Evolutionary conservation across 2,113 vertebrate species (phyloP).

Genomic region (Apeltes quadracus): DNA sequence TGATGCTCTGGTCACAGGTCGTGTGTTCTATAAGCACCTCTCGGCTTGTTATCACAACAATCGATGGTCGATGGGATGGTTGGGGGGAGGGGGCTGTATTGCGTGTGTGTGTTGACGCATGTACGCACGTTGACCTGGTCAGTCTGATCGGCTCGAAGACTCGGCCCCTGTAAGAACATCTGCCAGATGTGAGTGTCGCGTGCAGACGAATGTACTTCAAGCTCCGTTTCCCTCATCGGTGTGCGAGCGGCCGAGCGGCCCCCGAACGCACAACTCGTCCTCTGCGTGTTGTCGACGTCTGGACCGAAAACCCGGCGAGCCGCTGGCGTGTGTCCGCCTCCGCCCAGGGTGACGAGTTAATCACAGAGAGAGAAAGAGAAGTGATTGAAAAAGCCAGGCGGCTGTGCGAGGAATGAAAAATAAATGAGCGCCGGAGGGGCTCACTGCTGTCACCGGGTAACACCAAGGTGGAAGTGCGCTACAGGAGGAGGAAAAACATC

Average conservation of each 20-base stretch:
- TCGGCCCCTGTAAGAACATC: too few species aligned
- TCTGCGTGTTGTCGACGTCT: too few species aligned
- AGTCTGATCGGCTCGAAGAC: too few species aligned
- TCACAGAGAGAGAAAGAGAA: neutral
- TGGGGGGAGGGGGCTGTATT: neutral
- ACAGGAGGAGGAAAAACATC: neutral
- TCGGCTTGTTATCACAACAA: slow-evolving; percentile 52
- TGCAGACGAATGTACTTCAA: too few species aligned
- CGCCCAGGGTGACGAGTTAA: slow-evolving; percentile 19
- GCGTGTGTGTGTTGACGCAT: neutral
- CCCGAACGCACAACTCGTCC: too few species aligned
- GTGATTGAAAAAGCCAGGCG: slow-evolving; percentile 16
- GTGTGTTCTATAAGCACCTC: slow-evolving; percentile 55
- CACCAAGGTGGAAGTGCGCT: neutral
- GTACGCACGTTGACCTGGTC: neutral
- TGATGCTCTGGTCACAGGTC: slow-evolving; percentile 48
- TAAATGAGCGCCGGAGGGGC: neutral
- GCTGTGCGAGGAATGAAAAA: neutral
- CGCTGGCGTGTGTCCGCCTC: neutral
- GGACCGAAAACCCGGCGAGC: too few species aligned
- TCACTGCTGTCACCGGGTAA: neutral
- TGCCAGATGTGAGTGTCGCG: neutral
- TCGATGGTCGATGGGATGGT: slow-evolving; percentile 9
- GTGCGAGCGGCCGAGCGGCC: too few species aligned
- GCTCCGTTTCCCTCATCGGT: too few species aligned